Base-by-base conservation (phyloP, 2,797 vertebrate genomes). In the Karalla daura region DNA sequence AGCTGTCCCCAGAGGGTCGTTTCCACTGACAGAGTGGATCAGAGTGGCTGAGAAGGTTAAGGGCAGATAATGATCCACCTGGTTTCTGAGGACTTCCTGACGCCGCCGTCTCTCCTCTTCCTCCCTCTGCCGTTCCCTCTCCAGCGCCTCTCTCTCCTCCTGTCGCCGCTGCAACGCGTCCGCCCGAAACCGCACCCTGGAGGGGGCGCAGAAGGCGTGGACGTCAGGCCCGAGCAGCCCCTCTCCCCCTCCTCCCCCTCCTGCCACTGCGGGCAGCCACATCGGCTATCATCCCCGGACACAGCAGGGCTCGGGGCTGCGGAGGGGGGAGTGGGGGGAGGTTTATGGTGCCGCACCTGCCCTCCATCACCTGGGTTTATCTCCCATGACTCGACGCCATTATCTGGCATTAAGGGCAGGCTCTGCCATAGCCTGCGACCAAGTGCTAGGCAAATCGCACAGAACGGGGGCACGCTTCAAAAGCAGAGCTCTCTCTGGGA, bases 131-230 rank as follows among this genome's bases (percentile, higher is more conserved):
- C 77, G 92, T 35, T 90, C 84, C 15, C 91, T 85, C 39, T 89
- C 89, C 63, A 37, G 55, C 20, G 78, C 86, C 88, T 92, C 93
- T 36, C 78, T 94, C 80, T 95, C 85, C 84, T 85, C 90, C 84
- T 77, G 51, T 58, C 85, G 90, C 52, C 66, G 81, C 81, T 93
- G 90, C 69, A 95, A 60, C 37, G 93, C 4, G 0, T 88, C 92
- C 17, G 90, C 92, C 43, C 97, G 94, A 54, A 95, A 95, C 85
- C 76, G 87, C 46, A 97, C 95, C 90, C 97, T 99, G 43, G 37
- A 66, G 64, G 72, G 50, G 65, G 56, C 54, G 53, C 39, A 81
- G 41, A 80, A 62, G 40, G 21, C 32, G 74, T 45, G 53, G 64
- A 80, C 74, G 40, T 86, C 63, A 82, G 49, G 70, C 27, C 62